Conservation (phyloP, 2,113 vertebrate species). For the Heloderma charlesbogerti region DNA sequence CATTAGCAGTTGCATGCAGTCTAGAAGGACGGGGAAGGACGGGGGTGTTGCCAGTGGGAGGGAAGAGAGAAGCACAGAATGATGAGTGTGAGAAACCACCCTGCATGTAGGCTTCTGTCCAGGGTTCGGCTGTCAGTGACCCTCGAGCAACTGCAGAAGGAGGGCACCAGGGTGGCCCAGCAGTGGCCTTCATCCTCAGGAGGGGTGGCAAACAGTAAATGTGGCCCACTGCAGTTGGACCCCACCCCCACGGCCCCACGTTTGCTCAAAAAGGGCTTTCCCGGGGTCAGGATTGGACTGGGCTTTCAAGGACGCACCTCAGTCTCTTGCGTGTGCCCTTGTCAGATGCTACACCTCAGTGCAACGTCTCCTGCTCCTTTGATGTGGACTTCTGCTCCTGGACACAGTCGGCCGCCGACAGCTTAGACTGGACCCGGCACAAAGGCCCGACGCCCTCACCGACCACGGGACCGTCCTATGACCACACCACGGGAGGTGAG, state of each 20-base stretch:
- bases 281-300: no score
- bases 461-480: background rate
- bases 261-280: background rate
- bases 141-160: no score
- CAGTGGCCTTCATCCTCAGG: no score
- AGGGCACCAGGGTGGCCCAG: no score
- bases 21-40: background rate
- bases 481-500: slow-evolving; percentile 27
- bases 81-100: no score
- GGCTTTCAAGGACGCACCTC: background rate
- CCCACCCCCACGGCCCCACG: no score
- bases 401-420: background rate
- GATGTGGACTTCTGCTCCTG: slow-evolving; percentile 27
- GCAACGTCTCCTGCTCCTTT: slow-evolving; percentile 7
- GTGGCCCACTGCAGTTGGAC: no score
- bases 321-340: background rate
- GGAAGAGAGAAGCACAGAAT: background rate
- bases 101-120: no score
- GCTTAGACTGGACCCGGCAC: slow-evolving; percentile 1
- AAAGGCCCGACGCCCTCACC: background rate
- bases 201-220: no score
- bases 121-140: no score
- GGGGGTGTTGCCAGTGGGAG: background rate
- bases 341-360: rapidly evolving
- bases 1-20: background rate